Conservation (phyloP, 2,113 vertebrate species). For the Rhodinocichla rosea region DNA sequence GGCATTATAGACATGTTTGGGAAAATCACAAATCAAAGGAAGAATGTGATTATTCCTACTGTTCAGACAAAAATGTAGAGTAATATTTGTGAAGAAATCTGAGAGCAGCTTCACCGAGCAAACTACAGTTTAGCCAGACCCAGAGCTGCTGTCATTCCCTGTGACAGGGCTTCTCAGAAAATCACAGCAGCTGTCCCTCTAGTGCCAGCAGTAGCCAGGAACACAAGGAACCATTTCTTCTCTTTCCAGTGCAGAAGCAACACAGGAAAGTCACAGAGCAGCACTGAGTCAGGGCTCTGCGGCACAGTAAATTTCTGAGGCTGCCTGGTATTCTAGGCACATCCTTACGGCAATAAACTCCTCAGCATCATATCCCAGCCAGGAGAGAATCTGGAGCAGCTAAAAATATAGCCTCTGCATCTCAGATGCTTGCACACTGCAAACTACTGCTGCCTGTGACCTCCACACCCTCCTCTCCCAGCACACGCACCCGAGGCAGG, state of each 20-base stretch:
- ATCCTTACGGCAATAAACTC: conserved; percentile 64
- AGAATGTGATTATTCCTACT: not conserved
- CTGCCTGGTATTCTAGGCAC: conserved; percentile 66
- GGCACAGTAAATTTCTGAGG: conserved; percentile 61
- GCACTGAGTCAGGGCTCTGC: conserved; percentile 60
- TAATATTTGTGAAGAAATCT: not conserved
- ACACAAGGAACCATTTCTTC: conserved; percentile 52
- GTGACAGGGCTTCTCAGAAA: not conserved
- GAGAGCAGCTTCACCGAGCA: not conserved
- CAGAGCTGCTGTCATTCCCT: not conserved
- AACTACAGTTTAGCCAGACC: not conserved
- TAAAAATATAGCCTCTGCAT: conserved; percentile 68
- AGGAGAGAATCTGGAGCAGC: conserved; percentile 64
- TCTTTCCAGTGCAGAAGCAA: not conserved
- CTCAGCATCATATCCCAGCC: conserved; percentile 59
- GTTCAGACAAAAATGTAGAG: not conserved
- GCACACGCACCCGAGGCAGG: not conserved
- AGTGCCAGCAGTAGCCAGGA: not conserved
- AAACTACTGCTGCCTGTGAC: conserved; percentile 25
- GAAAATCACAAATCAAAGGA: not conserved
- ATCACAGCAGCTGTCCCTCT: conserved; percentile 37
- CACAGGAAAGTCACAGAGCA: conserved; percentile 37
- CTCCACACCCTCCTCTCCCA: not conserved
- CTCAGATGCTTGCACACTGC: conserved; percentile 19
- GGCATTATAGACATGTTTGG: not conserved